Evolutionary conservation across 2,113 vertebrate genomes (phyloP).

Genomic region (Lota lota): DNA sequence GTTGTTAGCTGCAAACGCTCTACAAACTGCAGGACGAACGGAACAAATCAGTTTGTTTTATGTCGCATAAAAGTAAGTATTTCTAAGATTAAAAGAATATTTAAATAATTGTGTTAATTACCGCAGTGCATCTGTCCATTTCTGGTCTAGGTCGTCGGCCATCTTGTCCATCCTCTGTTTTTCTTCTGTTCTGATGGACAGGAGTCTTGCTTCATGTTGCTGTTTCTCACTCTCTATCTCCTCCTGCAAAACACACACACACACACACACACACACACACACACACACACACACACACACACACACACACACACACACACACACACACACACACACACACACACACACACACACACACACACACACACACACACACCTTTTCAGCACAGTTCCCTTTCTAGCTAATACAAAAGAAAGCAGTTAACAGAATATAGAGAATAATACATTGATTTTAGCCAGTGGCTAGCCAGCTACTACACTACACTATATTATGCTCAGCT

Average conservation of each 20-base stretch:
- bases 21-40: too few relatives aligned
- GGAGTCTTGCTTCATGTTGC: slow-evolving; percentile 83
- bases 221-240: slow-evolving; percentile 89
- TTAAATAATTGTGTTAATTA: slow-evolving; percentile 33
- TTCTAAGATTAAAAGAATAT: too few relatives aligned
- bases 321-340: slow-evolving; percentile 1
- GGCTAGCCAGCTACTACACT: too few relatives aligned
- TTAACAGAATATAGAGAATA: too few relatives aligned
- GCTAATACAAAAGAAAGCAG: too few relatives aligned
- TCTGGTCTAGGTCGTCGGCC: slow-evolving; percentile 88
- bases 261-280: slow-evolving; percentile 14
- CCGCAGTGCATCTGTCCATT: slow-evolving; percentile 94
- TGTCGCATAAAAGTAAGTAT: too few relatives aligned
- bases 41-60: too few relatives aligned
- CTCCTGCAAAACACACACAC: too few relatives aligned
- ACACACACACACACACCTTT: slow-evolving; percentile 7
- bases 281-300: not conserved
- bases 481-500: too few relatives aligned
- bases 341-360: not conserved
- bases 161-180: slow-evolving; percentile 89
- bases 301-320: slow-evolving; percentile 1
- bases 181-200: slow-evolving; percentile 85
- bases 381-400: too few relatives aligned
- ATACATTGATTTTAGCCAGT: too few relatives aligned
- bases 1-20: too few relatives aligned